These are phyloP conservation scores for Coturnix japonica DNA, from an alignment of 2,113 vertebrate genomes.

Conservation along the genomic window DNA sequence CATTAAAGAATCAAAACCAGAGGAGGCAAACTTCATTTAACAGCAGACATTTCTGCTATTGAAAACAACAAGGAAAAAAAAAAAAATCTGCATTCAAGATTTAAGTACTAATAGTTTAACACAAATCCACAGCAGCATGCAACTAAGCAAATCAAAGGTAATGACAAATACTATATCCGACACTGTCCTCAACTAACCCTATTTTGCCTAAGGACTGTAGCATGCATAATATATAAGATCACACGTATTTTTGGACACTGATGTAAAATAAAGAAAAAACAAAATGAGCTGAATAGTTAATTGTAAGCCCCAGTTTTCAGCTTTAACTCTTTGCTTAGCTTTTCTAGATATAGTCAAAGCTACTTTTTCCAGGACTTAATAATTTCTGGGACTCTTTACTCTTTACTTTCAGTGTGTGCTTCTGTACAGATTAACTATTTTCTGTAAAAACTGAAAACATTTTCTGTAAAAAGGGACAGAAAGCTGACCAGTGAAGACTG, in stretches of 20 bases:
- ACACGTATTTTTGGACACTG: conserved; percentile 26
- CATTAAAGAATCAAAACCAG: background rate
- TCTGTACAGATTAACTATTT: background rate
- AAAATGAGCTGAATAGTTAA: conserved; percentile 19
- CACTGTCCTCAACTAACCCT: conserved; percentile 35
- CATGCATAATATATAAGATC: background rate
- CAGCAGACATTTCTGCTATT: background rate
- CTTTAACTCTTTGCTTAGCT: background rate
- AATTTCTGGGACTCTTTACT: background rate
- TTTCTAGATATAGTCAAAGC: background rate
- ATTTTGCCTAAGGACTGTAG: conserved; percentile 1
- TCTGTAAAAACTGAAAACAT: background rate
- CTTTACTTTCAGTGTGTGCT: background rate
- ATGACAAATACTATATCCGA: conserved; percentile 20
- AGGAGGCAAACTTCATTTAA: background rate
- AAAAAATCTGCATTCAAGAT: background rate
- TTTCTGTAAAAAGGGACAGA: background rate
- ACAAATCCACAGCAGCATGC: conserved; percentile 4
- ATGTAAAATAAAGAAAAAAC: background rate
- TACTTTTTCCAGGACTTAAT: background rate
- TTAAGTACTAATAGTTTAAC: background rate
- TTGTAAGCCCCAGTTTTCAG: background rate
- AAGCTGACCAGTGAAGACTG: background rate
- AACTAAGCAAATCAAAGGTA: conserved; percentile 38
- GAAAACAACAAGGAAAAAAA: conserved; percentile 4